These are phyloP conservation scores for Numenius arquata DNA, from an alignment of 2,113 vertebrate species.

Conservation along the genomic window DNA sequence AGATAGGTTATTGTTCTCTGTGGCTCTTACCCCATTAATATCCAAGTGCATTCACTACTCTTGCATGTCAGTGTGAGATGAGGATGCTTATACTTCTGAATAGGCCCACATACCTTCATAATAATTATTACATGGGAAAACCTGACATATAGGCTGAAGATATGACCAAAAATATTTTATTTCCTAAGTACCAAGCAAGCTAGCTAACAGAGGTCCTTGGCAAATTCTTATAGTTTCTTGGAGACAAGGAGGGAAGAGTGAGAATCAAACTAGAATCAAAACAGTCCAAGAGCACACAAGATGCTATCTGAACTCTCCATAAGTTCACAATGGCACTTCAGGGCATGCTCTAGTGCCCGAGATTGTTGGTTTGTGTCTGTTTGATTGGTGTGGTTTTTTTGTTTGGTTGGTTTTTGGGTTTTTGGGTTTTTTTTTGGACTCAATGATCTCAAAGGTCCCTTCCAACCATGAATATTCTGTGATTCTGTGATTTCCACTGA, in stretches of 20 bases:
- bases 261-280: background rate
- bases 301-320: background rate
- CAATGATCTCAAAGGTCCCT: no score
- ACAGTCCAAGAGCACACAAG: background rate
- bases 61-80: background rate
- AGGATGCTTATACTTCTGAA: background rate
- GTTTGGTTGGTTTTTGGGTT: no score
- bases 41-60: background rate
- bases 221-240: background rate
- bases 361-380: no score
- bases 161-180: background rate
- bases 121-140: background rate
- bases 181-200: background rate
- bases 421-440: no score
- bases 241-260: background rate
- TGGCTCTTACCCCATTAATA: background rate
- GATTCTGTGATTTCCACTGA: background rate
- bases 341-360: no score
- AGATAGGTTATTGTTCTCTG: background rate
- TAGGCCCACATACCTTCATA: background rate
- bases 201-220: background rate
- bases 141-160: background rate
- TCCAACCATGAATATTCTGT: no score
- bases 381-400: no score
- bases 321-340: no score